Percentiles rank a stretch among this genome's conserved stretches.
Evolutionary conservation across 2,888 invertebrate genomes (phyloP).

Genomic region (Campoletis raptor): DNA sequence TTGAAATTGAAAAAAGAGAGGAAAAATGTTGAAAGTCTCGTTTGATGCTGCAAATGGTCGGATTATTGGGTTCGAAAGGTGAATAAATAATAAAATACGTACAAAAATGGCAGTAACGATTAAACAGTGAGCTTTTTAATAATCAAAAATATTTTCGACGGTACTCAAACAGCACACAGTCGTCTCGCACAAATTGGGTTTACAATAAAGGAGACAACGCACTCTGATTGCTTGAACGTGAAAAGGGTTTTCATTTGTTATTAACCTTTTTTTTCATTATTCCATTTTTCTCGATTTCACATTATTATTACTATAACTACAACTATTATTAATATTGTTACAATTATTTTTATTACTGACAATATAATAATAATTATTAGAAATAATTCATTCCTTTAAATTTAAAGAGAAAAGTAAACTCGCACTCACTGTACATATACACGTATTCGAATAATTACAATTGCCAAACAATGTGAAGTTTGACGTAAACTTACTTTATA

Average conservation of each 20-base stretch:
- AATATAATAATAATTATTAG: constrained; percentile 40
- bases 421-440: constrained; percentile 17
- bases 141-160: constrained; percentile 84
- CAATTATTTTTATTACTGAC: constrained; percentile 28
- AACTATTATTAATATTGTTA: constrained; percentile 51
- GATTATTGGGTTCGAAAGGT: neutral
- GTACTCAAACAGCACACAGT: constrained; percentile 68
- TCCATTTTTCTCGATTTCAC: constrained; percentile 33
- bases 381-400: constrained; percentile 37
- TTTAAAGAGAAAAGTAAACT: constrained; percentile 60
- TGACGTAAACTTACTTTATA: constrained; percentile 71
- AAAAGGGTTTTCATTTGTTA: constrained; percentile 52
- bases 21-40: neutral
- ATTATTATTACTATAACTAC: constrained; percentile 68
- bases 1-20: neutral
- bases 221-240: constrained; percentile 68
- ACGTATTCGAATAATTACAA: constrained; percentile 53
- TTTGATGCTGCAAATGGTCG: neutral
- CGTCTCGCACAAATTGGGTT: constrained; percentile 52
- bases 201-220: constrained; percentile 69
- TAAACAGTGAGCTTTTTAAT: constrained; percentile 84
- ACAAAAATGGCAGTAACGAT: constrained; percentile 76
- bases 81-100: constrained; percentile 42
- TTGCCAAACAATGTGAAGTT: constrained; percentile 56
- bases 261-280: constrained; percentile 52